Evolutionary conservation across 2,888 invertebrate genomes (phyloP), one percentile per base, ranked within the genome.

Genomic region (Cheilosia scutellata): DNA sequence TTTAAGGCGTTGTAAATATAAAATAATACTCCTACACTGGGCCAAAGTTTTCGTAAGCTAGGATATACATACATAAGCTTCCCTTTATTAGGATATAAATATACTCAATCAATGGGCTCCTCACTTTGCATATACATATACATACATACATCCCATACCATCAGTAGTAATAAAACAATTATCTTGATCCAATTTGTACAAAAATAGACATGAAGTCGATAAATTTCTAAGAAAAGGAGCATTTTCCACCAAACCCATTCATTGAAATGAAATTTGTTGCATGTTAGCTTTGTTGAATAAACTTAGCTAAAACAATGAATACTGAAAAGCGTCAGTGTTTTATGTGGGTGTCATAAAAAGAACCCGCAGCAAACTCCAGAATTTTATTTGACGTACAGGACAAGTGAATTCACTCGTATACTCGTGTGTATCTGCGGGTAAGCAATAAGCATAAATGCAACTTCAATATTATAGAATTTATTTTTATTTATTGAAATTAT

Each of bases 21-120:
- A n/a, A 66, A n/a, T n/a, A 33, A 47, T 49, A 75, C 65, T 57
- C 63, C 57, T 40, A 65, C 75, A 75, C 57, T 65, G 55, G 75
- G 65, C 55, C 44, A 74, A 74, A 63, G 62, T 62, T 42, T 33
- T 33, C 33, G 9, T 33, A 33, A 33, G 37, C 37, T 57, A 60
- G 33, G 68, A 25, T 60, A 31, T 63, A 63, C 25, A 47, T 47
- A 57, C 37, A 47, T 65, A 65, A 40, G 63, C 37, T 57, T 42
- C 16, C 13, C 51, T 60, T 5, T 27, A 29, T 9, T 20, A 13
- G 9, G 16, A 42, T 40, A 57, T 9, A 53, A 53, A 29, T 27
- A 44, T 1, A 55, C n/a, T 68, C 20, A 68, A 68, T 68, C 68
- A 68, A 68, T 57, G 55, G 33, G 25, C 29, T 51, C 40, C 37